Conservation (phyloP, 2,888 invertebrate species). For the Calephelis perditalis region DNA sequence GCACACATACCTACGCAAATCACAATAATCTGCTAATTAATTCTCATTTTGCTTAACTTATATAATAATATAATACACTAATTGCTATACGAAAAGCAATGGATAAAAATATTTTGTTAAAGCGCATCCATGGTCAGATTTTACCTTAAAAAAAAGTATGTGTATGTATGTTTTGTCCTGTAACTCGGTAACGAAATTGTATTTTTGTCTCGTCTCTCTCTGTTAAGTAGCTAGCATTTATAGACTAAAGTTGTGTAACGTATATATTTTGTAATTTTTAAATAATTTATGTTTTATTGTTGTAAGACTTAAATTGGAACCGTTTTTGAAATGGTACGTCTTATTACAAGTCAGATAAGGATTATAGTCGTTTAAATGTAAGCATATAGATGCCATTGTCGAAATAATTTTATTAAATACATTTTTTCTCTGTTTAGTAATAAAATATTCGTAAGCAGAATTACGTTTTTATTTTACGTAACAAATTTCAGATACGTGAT, state of each 20-base stretch:
- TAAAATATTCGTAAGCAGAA: slow-evolving; percentile 48
- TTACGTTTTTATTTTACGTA: background rate
- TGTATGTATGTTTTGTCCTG: background rate
- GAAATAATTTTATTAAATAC: slow-evolving; percentile 55
- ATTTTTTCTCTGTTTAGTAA: slow-evolving; percentile 59
- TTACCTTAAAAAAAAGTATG: background rate
- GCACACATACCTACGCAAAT: too few relatives aligned
- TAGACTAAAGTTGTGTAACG: slow-evolving; percentile 11
- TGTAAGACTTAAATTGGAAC: slow-evolving; percentile 1
- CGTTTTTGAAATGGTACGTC: slow-evolving; percentile 9
- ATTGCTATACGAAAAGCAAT: too few relatives aligned
- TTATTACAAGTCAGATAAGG: slow-evolving; percentile 9
- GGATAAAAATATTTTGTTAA: too few relatives aligned
- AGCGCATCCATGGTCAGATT: background rate
- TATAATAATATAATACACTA: too few relatives aligned
- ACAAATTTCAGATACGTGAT: too few relatives aligned
- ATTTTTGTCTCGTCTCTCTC: slow-evolving; percentile 10
- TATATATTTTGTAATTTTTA: slow-evolving; percentile 9
- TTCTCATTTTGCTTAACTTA: too few relatives aligned
- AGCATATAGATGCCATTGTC: slow-evolving; percentile 59
- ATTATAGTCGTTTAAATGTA: slow-evolving; percentile 10
- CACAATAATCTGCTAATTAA: too few relatives aligned
- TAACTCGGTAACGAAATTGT: background rate
- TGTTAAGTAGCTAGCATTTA: slow-evolving; percentile 6
- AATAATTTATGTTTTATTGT: slow-evolving; percentile 8